Percentiles rank a stretch among this genome's conserved stretches.
phyloP scores from a whole-genome alignment of 1,140 invertebrate genomes.

The Drosophila sturtevanti region DNA sequence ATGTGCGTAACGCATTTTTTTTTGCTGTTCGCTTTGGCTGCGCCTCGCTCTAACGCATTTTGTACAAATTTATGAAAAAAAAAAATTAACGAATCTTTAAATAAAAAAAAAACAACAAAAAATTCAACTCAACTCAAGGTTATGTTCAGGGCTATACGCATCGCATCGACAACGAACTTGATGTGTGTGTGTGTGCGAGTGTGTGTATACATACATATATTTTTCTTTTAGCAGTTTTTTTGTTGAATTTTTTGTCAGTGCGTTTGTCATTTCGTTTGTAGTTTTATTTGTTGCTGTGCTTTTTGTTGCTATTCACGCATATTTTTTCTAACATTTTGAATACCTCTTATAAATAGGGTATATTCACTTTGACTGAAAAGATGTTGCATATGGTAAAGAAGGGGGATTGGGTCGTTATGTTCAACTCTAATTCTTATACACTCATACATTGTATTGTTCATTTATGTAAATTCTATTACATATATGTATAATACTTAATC shows the following conservation, averaged over 20 bases:
- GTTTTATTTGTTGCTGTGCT: slow-evolving; percentile 32
- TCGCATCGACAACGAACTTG: slow-evolving; percentile 75
- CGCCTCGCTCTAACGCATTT: slow-evolving; percentile 66
- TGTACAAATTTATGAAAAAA: slow-evolving; percentile 61
- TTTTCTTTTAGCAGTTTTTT: slow-evolving; percentile 39
- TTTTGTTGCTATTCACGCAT: slow-evolving; percentile 50
- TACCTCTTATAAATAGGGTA: not conserved
- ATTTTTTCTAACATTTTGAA: slow-evolving; percentile 41
- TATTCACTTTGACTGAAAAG: not conserved
- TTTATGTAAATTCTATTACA: too few species aligned
- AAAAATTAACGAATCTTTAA: slow-evolving; percentile 77
- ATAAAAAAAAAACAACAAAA: slow-evolving; percentile 53
- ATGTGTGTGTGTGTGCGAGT: slow-evolving; percentile 16
- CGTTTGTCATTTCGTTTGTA: slow-evolving; percentile 52
- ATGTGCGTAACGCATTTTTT: slow-evolving; percentile 74
- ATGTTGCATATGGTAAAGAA: too few species aligned
- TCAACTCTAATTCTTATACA: too few species aligned
- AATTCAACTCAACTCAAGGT: slow-evolving; percentile 67
- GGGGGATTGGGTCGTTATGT: too few species aligned
- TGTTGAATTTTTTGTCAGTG: slow-evolving; percentile 56
- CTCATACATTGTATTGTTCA: too few species aligned
- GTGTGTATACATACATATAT: slow-evolving; percentile 14
- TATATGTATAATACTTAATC: too few species aligned
- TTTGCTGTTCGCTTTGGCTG: slow-evolving; percentile 38
- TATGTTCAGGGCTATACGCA: slow-evolving; percentile 81